Percentiles rank a stretch among this genome's conserved stretches.
Conservation (phyloP, 2,888 invertebrate species). For the Pemphredon lugubris region DNA sequence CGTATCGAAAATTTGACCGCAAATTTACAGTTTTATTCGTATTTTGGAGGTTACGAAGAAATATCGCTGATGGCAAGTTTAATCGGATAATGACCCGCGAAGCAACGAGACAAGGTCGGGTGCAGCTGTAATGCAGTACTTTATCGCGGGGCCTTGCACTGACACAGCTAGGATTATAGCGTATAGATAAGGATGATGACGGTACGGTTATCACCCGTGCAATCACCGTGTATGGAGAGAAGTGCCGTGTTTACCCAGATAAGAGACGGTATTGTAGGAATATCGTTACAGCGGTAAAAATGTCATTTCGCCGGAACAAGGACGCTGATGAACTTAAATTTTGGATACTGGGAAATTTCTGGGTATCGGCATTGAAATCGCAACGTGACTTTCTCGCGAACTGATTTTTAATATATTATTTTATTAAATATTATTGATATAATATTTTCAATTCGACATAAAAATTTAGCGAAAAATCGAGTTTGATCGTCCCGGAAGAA, state of each 20-base stretch:
- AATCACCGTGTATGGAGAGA: constrained; percentile 33
- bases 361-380: no score
- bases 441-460: no score
- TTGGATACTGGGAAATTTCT: background rate
- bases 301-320: background rate
- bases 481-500: no score
- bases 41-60: constrained; percentile 15
- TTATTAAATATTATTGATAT: no score
- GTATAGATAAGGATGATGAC: constrained; percentile 60
- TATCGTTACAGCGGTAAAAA: constrained; percentile 32
- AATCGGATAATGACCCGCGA: constrained; percentile 63
- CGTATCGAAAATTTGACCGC: no score
- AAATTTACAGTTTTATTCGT: constrained; percentile 19
- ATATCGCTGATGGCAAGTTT: constrained; percentile 53
- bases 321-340: background rate
- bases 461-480: no score
- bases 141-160: constrained; percentile 54
- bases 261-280: constrained; percentile 27
- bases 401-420: no score
- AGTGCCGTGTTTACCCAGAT: constrained; percentile 26
- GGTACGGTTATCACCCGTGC: constrained; percentile 48
- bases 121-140: constrained; percentile 51
- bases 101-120: constrained; percentile 47
- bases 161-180: constrained; percentile 56
- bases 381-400: no score